phyloP scores from a whole-genome alignment of 2,113 vertebrate species.

The Callionymus lyra region DNA sequence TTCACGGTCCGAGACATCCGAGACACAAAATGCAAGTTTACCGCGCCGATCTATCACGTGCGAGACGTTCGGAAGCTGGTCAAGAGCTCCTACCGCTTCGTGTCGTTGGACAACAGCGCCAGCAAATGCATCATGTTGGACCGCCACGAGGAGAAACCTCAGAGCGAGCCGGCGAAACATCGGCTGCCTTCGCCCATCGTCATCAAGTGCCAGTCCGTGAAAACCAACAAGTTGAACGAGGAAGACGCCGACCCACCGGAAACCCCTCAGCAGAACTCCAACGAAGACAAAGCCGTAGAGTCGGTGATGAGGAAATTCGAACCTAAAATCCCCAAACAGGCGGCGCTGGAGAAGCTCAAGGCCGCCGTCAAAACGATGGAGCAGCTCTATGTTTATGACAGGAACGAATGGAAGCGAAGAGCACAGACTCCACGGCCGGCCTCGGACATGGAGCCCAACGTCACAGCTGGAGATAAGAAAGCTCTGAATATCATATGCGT shows the following conservation, averaged over 20 bases:
- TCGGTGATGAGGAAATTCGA: constrained; percentile 60
- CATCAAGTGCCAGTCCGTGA: constrained; percentile 87
- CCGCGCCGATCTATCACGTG: constrained; percentile 86
- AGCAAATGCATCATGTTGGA: constrained; percentile 35
- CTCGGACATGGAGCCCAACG: constrained; percentile 79
- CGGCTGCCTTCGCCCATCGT: constrained; percentile 75
- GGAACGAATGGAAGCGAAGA: constrained; percentile 91
- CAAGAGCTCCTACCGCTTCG: constrained; percentile 80
- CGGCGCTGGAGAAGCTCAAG: constrained; percentile 85
- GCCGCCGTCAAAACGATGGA: constrained; percentile 95
- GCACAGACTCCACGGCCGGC: constrained; percentile 71
- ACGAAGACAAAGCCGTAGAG: constrained; percentile 61
- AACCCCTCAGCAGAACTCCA: constrained; percentile 59
- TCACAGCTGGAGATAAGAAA: constrained; percentile 54
- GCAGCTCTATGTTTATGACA: constrained; percentile 85
- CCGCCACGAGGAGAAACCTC: constrained; percentile 57
- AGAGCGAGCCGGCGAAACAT: constrained; percentile 56
- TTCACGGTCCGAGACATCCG: constrained; percentile 86
- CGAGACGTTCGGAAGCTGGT: constrained; percentile 91
- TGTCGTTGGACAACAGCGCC: constrained; percentile 74
- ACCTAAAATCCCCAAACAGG: constrained; percentile 62
- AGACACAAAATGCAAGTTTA: constrained; percentile 77
- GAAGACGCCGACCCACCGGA: constrained; percentile 64
- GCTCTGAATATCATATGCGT: constrained; percentile 34
- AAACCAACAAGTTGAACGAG: constrained; percentile 72